These are phyloP conservation scores for Sciaenops ocellatus DNA, from an alignment of 2,797 vertebrate species.

Conservation along the genomic window DNA sequence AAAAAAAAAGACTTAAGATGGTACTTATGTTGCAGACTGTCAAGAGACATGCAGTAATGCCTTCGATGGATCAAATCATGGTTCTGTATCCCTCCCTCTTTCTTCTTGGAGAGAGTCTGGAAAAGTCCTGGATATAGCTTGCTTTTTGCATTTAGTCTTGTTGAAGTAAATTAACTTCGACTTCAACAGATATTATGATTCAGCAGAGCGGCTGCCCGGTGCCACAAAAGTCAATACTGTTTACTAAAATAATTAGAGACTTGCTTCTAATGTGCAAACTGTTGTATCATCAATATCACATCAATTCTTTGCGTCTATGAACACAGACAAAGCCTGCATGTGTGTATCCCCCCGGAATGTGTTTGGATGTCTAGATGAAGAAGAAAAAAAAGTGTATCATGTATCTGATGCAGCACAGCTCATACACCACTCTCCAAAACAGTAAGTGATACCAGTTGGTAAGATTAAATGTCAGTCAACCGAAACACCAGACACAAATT, in stretches of 20 bases:
- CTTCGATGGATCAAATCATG: neutral
- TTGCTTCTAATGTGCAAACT: conserved; percentile 51
- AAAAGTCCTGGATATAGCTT: conserved; percentile 17
- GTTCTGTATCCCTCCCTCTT: neutral
- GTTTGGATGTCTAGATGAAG: neutral
- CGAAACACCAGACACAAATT: neutral
- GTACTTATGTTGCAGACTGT: neutral
- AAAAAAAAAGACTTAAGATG: neutral
- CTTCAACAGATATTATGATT: conserved; percentile 57
- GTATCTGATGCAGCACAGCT: conserved; percentile 2
- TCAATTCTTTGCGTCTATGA: conserved; percentile 10
- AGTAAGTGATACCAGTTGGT: neutral
- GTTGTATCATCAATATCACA: conserved; percentile 45
- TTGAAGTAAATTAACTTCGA: conserved; percentile 59
- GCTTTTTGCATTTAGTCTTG: conserved; percentile 18
- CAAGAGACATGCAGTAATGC: neutral
- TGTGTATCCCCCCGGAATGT: neutral
- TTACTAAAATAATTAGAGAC: conserved; percentile 61
- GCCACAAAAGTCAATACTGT: conserved; percentile 59
- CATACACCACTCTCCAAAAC: neutral
- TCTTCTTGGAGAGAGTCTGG: neutral
- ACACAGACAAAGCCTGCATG: neutral
- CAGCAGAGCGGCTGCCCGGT: conserved; percentile 32
- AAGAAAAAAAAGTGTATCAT: neutral
- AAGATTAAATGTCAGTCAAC: neutral